phyloP scores from a whole-genome alignment of 2,888 invertebrate genomes.

The Cantharis rufa region DNA sequence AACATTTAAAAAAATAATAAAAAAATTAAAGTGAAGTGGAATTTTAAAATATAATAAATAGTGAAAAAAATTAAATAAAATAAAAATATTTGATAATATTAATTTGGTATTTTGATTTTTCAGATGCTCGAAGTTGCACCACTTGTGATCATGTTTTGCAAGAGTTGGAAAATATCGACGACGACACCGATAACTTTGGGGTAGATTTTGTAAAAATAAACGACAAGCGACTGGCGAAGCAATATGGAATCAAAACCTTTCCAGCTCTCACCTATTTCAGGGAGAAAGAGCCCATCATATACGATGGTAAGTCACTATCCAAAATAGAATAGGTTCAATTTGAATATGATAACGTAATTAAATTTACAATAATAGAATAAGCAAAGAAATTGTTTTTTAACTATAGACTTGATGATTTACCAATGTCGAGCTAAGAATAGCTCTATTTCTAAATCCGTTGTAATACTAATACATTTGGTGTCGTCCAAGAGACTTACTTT shows the following conservation, averaged over 20 bases:
- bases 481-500: constrained; percentile 3
- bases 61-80: not conserved
- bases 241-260: constrained; percentile 94
- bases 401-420: constrained; percentile 15
- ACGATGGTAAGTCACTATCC: constrained; percentile 72
- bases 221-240: constrained; percentile 94
- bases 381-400: constrained; percentile 6
- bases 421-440: constrained; percentile 13
- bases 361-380: constrained; percentile 13
- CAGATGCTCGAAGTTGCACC: constrained; percentile 89
- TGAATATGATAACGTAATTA: not conserved
- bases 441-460: constrained; percentile 11
- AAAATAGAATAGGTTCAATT: not conserved
- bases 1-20: too few species aligned
- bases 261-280: constrained; percentile 96
- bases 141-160: constrained; percentile 90
- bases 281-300: constrained; percentile 94
- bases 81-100: not conserved
- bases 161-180: constrained; percentile 92
- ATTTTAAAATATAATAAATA: not conserved
- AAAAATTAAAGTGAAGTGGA: not conserved
- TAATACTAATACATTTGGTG: constrained; percentile 5
- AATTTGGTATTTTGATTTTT: constrained; percentile 42
- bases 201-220: constrained; percentile 95
- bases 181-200: constrained; percentile 92